Evolutionary conservation across 2,797 vertebrate species (phyloP).

Genomic region (Tokudaia muenninki): DNA sequence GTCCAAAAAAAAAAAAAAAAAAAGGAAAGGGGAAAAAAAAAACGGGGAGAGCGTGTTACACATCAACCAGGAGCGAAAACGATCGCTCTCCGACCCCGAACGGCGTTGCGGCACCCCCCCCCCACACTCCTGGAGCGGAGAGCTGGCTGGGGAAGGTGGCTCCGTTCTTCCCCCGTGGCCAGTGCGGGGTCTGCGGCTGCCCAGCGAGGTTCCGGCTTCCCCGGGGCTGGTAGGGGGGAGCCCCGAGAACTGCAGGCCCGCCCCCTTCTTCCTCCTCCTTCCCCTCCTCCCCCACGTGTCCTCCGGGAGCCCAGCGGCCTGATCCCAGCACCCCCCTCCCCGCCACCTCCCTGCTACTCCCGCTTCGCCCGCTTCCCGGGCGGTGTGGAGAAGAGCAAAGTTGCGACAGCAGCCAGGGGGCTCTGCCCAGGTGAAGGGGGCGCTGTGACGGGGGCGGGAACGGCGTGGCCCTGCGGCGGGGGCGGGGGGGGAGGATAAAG

Average conservation of each 20-base stretch:
- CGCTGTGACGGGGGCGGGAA: constrained; percentile 57
- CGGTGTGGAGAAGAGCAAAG: constrained; percentile 78
- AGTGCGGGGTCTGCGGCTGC: constrained; percentile 82
- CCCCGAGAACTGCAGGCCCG: constrained; percentile 82
- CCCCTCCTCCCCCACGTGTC: constrained; percentile 84
- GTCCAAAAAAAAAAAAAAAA: not conserved
- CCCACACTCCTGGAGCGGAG: constrained; percentile 65
- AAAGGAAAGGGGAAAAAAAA: no score
- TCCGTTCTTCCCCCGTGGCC: constrained; percentile 76
- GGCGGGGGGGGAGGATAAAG: constrained; percentile 75
- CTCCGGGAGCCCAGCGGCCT: constrained; percentile 79
- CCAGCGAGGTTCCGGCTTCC: constrained; percentile 79
- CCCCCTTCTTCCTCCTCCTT: constrained; percentile 73
- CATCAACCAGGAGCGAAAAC: constrained; percentile 69
- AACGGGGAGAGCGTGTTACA: constrained; percentile 61
- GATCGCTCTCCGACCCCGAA: constrained; percentile 72
- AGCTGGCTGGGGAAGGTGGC: constrained; percentile 75
- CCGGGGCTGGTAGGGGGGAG: constrained; percentile 78
- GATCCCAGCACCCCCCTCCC: constrained; percentile 77
- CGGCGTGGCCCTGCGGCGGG: constrained; percentile 71
- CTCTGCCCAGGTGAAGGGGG: constrained; percentile 82
- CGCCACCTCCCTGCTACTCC: constrained; percentile 71
- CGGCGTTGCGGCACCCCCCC: constrained; percentile 53
- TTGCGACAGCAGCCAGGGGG: constrained; percentile 78
- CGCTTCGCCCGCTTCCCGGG: constrained; percentile 77